A percentile compares a stretch with the other conserved stretches of the same genome.
phyloP scores from a whole-genome alignment of 2,113 vertebrate genomes.

The Xiphorhynchus elegans region DNA sequence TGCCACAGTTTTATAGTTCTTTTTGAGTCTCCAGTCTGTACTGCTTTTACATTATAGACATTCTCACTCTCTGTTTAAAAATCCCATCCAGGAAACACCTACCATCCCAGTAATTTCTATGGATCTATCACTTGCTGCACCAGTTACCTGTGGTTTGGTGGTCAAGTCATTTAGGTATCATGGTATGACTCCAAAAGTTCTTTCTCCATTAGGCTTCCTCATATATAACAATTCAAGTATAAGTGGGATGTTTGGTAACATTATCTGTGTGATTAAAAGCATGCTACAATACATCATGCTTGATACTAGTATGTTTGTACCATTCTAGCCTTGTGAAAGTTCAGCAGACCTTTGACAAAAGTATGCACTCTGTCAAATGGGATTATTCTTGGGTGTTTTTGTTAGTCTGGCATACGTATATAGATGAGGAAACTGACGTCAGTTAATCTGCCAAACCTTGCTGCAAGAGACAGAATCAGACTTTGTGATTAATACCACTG shows the following conservation, averaged over 20 bases:
- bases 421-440: neutral
- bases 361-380: neutral
- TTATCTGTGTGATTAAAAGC: neutral
- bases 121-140: neutral
- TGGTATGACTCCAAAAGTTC: neutral
- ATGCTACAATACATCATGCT: neutral
- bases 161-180: neutral
- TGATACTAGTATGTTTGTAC: neutral
- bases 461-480: neutral
- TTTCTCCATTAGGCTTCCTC: neutral
- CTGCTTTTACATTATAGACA: accelerated
- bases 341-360: neutral
- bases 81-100: neutral
- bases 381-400: neutral
- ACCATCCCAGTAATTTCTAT: neutral
- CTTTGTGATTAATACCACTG: neutral
- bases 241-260: neutral
- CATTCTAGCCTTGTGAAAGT: neutral
- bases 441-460: neutral
- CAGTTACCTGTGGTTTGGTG: neutral
- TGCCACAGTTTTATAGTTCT: neutral
- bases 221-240: neutral
- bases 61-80: neutral
- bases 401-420: neutral
- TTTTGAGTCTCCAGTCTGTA: neutral